Base-by-base conservation (phyloP, 1,140 invertebrate genomes). In the Formica exsecta region DNA sequence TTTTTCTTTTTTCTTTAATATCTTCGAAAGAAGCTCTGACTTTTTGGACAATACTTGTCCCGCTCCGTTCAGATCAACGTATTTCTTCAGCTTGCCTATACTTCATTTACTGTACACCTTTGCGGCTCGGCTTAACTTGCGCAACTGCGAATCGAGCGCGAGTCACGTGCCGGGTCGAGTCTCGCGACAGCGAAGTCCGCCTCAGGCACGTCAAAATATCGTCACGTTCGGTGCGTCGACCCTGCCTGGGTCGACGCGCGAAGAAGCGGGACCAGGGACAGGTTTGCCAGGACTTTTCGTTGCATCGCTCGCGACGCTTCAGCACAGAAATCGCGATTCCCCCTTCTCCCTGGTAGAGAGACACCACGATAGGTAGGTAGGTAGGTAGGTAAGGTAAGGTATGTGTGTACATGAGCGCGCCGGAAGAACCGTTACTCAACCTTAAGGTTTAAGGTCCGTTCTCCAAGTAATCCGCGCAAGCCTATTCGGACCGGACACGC, bases 371-470 rank as follows among this genome's bases (percentile, higher is more conserved):
- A 80, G 62, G 76, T 81, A 73, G 65, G 48, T 71, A 73, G 71
- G 59, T 79, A 77, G 75, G 77, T 80, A 83, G 68, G 66, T 85
- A 89, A 90, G 75, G 66, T 90, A 91, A 51, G 16, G 48, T 51
- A 51, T 51, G 48, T 51, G 4, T 51, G 48, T 83, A 86, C 73
- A 86, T 86, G 81, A 19, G 3, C 44, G 86, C 88, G 85, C 48
- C 62, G 87, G 85, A 87, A 90, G 88, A 89, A 92, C 93, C 92
- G 93, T 94, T 94, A 94, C 87, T 92, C 92, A 93, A 93, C 91
- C 93, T 93, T 93, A 92, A 92, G 92, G 91, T 90, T 93, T 93
- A 91, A 93, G 86, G 89, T 91, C 77, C 83, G 88, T 90, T 85
- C 84, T 77, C 74, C 65, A 74, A 81, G 62, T 83, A 88, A 83